Evolutionary conservation across 2,113 vertebrate genomes (phyloP), one percentile per base, ranked within the genome.

Genomic region (Cromileptes altivelis): DNA sequence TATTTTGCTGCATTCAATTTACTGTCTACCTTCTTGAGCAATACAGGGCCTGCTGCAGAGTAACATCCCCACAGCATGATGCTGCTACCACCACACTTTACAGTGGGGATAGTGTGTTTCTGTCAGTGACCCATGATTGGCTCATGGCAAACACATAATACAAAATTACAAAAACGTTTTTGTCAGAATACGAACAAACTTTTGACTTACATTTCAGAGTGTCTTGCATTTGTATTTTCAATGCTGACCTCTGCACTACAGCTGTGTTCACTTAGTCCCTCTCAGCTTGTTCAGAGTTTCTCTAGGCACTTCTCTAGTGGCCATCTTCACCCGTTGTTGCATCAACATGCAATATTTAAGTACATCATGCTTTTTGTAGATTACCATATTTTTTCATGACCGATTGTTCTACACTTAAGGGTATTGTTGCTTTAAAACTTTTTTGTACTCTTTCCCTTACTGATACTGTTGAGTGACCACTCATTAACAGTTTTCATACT

Each of bases 1-100:
- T 53, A 25, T 74, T 82, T 30, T 86, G 49, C 56, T 62, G 23
- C 30, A 45, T 57, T 75, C 40, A 78, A 4, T 78, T 78, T 58
- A 58, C 3, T 19, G 11, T 49, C 53, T 15, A 30, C 60, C 30
- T 23, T 71, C 25, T 21, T 11, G 21, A 55, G 25, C 61, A 74
- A 18, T 60, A 65, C 11, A 25, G 18, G 23, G n/a, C 30, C 27
- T 42, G 56, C 62, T 63, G 79, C 33, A 78, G 60, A 49, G 30
- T 67, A 47, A 10, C 37, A 55, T 14, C 63, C 21, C 33, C 40
- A 15, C 21, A 45, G 50, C 63, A 27, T 45, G 57, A 52, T 10
- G 45, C 49, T 33, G 19, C 80, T 33, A 60, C 50, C 70, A 30
- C 50, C 30, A 37, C 60, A 67, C 49, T 21, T 52, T 4, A n/a